A percentile compares a stretch with the other conserved stretches of the same genome.
phyloP scores from a whole-genome alignment of 1,140 invertebrate species.

The Chrysoperla carnea region DNA sequence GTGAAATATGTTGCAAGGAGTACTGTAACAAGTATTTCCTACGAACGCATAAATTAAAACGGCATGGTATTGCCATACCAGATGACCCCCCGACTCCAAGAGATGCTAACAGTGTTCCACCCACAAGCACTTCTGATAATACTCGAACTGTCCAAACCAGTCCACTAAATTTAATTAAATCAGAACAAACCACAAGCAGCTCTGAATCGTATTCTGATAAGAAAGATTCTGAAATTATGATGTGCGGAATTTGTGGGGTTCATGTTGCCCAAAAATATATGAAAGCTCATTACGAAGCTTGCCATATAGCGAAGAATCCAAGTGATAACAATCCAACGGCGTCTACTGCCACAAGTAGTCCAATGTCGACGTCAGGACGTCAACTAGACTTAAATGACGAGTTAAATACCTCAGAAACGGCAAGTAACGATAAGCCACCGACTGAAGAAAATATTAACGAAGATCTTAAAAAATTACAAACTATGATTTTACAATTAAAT shows the following conservation, averaged over 20 bases:
- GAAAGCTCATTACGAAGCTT: not conserved
- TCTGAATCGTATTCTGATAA: conserved; percentile 7
- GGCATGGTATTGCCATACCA: conserved; percentile 50
- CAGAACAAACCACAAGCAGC: conserved; percentile 10
- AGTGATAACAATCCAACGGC: conserved; percentile 12
- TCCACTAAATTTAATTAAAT: conserved; percentile 42
- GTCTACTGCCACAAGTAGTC: conserved; percentile 4
- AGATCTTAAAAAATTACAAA: conserved; percentile 73
- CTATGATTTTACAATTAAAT: conserved; percentile 81
- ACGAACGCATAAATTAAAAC: conserved; percentile 74
- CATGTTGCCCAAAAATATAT: conserved; percentile 14
- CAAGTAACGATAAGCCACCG: conserved; percentile 23
- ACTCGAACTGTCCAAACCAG: conserved; percentile 29
- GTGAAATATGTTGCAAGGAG: conserved; percentile 88
- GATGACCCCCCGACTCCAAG: conserved; percentile 25
- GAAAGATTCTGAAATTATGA: not conserved
- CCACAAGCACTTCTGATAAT: conserved; percentile 23
- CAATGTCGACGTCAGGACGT: conserved; percentile 18
- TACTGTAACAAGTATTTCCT: conserved; percentile 92
- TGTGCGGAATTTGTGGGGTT: conserved; percentile 8
- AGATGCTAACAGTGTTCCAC: conserved; percentile 19
- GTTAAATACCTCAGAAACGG: conserved; percentile 32
- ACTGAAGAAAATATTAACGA: conserved; percentile 43
- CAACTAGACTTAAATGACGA: conserved; percentile 22
- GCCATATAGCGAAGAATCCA: not conserved